Evolutionary conservation across 1,140 invertebrate species (phyloP).

Genomic region (Diuraphis noxia): DNA sequence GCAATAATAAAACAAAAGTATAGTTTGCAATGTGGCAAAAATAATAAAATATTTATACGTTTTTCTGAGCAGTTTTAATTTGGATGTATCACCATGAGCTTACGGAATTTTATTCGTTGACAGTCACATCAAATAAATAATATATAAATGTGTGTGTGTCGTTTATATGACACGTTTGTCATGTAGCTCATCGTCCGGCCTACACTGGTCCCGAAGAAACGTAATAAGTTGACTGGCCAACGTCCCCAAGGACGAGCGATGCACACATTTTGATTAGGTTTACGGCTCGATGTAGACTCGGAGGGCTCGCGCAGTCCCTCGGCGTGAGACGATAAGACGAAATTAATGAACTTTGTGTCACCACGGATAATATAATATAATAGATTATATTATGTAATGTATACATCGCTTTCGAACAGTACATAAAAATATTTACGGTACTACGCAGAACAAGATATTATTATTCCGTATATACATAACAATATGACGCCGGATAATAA

Average conservation of each 20-base stretch:
- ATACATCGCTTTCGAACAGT: neutral
- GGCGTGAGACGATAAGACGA: neutral
- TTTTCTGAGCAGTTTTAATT: neutral
- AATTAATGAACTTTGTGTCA: conserved; percentile 17
- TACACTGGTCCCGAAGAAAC: neutral
- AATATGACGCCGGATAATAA: neutral
- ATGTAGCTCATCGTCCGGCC: no score
- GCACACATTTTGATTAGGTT: conserved; percentile 5
- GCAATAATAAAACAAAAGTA: no score
- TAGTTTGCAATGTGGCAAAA: no score
- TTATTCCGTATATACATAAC: neutral
- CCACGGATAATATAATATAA: neutral
- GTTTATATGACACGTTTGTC: neutral
- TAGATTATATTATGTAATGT: neutral
- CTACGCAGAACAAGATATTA: neutral
- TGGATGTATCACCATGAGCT: neutral
- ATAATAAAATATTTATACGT: neutral
- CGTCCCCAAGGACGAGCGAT: neutral
- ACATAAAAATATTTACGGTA: neutral
- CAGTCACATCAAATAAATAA: neutral
- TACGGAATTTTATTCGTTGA: neutral
- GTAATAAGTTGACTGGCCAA: neutral
- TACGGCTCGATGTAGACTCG: neutral
- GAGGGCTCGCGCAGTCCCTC: neutral
- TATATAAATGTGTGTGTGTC: neutral